Percentiles rank a stretch among this genome's conserved stretches.
phyloP scores from a whole-genome alignment of 1,140 invertebrate species.

The Cydia strobilella region DNA sequence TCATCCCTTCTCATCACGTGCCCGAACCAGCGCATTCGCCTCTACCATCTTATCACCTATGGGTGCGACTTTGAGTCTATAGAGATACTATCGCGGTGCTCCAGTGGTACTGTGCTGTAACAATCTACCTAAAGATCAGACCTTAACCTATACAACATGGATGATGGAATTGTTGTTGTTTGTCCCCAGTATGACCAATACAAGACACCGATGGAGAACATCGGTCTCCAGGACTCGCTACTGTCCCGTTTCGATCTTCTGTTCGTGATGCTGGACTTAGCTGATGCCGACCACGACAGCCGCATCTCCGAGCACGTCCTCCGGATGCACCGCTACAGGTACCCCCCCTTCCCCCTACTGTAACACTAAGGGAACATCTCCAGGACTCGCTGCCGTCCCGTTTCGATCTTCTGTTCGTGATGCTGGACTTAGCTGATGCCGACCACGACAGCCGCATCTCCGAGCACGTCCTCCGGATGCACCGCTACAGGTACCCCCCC shows the following conservation, averaged over 20 bases:
- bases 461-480: constrained; percentile 98
- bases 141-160: no score
- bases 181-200: constrained; percentile 95
- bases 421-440: constrained; percentile 95
- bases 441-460: constrained; percentile 96
- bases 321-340: constrained; percentile 97
- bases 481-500: constrained; percentile 90
- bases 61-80: no score
- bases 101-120: no score
- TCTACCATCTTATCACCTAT: no score
- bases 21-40: no score
- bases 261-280: constrained; percentile 97
- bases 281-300: constrained; percentile 94
- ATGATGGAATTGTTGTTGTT: not conserved
- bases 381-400: constrained; percentile 99
- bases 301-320: constrained; percentile 98
- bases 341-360: constrained; percentile 25
- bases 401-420: constrained; percentile 99
- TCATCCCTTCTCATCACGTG: no score
- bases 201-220: constrained; percentile 99
- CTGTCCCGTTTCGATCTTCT: constrained; percentile 99
- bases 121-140: no score
- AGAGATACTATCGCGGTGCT: no score
- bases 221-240: constrained; percentile 98
- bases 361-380: no score